Percentiles rank a stretch among this genome's conserved stretches.
phyloP scores from a whole-genome alignment of 2,113 vertebrate species.

The Ceyx melanurus region DNA sequence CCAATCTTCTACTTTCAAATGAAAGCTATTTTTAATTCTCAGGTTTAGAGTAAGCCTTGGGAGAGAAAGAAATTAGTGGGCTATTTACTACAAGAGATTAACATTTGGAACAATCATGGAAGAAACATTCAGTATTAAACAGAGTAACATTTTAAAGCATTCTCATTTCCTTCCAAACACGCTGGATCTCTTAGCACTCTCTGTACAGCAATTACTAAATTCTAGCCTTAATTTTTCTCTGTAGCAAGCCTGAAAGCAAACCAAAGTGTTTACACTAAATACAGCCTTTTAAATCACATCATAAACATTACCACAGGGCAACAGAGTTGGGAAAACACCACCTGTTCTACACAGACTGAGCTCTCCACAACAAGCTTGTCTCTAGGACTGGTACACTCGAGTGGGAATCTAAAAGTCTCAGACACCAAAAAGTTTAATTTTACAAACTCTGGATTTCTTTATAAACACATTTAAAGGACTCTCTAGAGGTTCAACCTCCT shows the following conservation, averaged over 20 bases:
- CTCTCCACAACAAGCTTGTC: background rate
- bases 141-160: background rate
- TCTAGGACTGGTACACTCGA: background rate
- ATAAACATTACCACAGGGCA: slow-evolving; percentile 34
- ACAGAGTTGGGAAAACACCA: background rate
- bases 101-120: background rate
- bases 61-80: background rate
- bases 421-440: background rate
- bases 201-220: slow-evolving; percentile 17
- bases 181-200: background rate
- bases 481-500: background rate
- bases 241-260: slow-evolving; percentile 31
- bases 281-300: slow-evolving; percentile 33
- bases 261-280: slow-evolving; percentile 43
- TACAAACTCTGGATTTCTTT: background rate
- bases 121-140: background rate
- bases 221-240: slow-evolving; percentile 19
- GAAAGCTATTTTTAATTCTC: background rate
- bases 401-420: background rate
- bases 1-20: background rate
- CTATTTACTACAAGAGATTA: slow-evolving; percentile 21
- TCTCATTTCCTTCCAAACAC: background rate
- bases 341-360: slow-evolving; percentile 1
- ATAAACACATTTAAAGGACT: background rate
- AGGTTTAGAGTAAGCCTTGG: slow-evolving; percentile 8